Conservation (phyloP, 1,140 invertebrate species). For the Babylonia areolata region DNA sequence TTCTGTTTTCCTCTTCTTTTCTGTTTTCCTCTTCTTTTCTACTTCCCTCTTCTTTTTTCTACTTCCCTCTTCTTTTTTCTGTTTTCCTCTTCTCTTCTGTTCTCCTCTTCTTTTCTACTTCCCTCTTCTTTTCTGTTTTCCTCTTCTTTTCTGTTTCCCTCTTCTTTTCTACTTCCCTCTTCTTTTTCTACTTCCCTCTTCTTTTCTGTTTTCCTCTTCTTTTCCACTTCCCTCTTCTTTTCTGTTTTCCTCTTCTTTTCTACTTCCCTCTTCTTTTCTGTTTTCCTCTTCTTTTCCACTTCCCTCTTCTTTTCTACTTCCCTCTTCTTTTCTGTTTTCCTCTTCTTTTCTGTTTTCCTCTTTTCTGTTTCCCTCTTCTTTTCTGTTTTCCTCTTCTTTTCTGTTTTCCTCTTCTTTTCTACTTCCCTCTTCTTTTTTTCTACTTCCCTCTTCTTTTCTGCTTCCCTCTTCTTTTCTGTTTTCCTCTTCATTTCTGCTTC, state of each 20-base stretch:
- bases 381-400: not conserved
- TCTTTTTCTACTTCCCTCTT: too few species aligned
- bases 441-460: too few species aligned
- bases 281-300: too few species aligned
- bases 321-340: not conserved
- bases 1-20: not conserved
- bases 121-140: not conserved
- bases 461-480: not conserved
- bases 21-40: not conserved
- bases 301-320: too few species aligned
- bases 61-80: too few species aligned
- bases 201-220: not conserved
- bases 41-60: too few species aligned
- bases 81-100: not conserved
- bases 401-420: not conserved
- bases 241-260: too few species aligned
- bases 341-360: not conserved
- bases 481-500: not conserved
- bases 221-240: too few species aligned
- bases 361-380: not conserved
- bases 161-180: too few species aligned
- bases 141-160: not conserved
- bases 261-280: too few species aligned
- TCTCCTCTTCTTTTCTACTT: not conserved
- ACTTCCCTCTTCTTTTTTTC: too few species aligned